Evolutionary conservation across 2,888 invertebrate species (phyloP), one percentile per base, ranked within the genome.

Genomic region (Amitus sp.): DNA sequence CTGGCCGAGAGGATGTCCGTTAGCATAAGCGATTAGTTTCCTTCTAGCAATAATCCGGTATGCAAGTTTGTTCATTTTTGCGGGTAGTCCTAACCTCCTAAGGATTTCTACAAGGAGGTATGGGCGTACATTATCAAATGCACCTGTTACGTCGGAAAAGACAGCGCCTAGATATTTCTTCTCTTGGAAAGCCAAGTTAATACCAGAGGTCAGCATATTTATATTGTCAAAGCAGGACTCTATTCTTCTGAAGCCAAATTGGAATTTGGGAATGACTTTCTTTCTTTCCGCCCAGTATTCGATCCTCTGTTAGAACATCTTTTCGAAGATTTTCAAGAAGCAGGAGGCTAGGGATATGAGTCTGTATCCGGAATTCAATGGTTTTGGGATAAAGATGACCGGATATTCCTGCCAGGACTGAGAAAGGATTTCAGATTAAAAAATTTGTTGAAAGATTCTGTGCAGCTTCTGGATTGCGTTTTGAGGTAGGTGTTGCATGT

Each of bases 101-200:
- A 52, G n/a, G 2, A 39, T 19, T 6, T 47, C 13, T 0, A 18
- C 20, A 2, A 58, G 34, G 1, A 37, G 27, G 1, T 30, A 12
- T 0, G 47, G 40, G 10, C 18, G 23, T 0, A 58, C 28, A 28
- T 56, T 52, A 15, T 58, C 58, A 12, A 45, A 52, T 0, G 58
- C 58, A 19, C 58, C 23, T 9, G 43, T 15, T 0, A 58, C 15
- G 19, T 58, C 58, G 1, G 50, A 4, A 12, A 45, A 49, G 1
- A 15, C 27, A 2, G 34, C 46, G 7, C 18, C 37, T 1, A 45
- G 2, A n/a, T 17, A 15, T 20, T 56, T 10, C 10, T 33, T 43
- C 1, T 39, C 10, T 19, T 6, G n/a, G 23, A 45, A 23, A 7
- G 7, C 12, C 9, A 19, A 4, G 2, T 18, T 42, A n/a, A 42